These are phyloP conservation scores for Melinopterus prodromus DNA, from an alignment of 2,888 invertebrate genomes.

Conservation along the genomic window DNA sequence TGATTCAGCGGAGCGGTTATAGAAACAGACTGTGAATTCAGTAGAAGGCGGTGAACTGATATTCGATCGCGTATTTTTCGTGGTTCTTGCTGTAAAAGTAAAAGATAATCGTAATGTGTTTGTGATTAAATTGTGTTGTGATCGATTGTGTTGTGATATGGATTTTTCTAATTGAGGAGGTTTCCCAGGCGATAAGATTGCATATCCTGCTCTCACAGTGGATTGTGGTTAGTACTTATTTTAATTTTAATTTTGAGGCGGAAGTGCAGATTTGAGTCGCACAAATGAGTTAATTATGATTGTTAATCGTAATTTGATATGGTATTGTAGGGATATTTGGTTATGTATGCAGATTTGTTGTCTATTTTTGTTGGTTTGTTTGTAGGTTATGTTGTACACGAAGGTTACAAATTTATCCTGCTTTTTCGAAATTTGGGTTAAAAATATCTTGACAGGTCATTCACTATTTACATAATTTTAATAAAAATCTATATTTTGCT, in stretches of 20 bases:
- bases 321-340: neutral
- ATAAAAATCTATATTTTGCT: neutral
- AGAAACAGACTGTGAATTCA: neutral
- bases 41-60: neutral
- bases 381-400: neutral
- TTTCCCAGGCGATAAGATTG: neutral
- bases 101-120: neutral
- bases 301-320: neutral
- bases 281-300: neutral
- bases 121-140: neutral
- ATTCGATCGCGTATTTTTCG: neutral
- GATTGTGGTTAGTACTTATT: neutral
- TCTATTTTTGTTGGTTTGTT: neutral
- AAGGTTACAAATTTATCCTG: neutral
- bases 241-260: neutral
- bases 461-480: neutral
- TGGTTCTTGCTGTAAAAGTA: neutral
- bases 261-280: neutral
- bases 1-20: neutral
- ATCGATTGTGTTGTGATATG: neutral
- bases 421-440: neutral
- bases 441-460: neutral
- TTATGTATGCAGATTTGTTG: neutral
- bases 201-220: neutral
- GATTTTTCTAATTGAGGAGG: neutral